These are phyloP conservation scores for Camponotus floridanus DNA, from an alignment of 1,140 invertebrate species.

Conservation along the genomic window DNA sequence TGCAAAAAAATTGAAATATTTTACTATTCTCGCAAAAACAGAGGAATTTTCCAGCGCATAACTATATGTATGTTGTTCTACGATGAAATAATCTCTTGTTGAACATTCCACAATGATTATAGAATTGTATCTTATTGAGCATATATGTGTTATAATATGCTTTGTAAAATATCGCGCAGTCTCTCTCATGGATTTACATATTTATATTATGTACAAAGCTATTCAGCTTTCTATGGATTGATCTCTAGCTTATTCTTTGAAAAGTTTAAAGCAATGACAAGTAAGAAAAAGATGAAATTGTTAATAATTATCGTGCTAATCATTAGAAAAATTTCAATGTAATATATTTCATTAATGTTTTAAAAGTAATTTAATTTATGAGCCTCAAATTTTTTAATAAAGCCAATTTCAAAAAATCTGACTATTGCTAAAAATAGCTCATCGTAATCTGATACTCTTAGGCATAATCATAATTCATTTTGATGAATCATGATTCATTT, in stretches of 20 bases:
- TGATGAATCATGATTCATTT: slow-evolving; percentile 18
- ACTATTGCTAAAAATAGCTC: not conserved
- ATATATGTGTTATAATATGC: not conserved
- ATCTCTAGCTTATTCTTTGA: too few relatives aligned
- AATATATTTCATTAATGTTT: not conserved
- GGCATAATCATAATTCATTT: not conserved
- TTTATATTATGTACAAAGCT: not conserved
- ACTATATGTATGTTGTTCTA: not conserved
- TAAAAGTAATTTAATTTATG: slow-evolving; percentile 14
- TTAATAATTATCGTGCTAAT: not conserved
- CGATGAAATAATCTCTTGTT: slow-evolving; percentile 11
- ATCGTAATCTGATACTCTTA: not conserved
- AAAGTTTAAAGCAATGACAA: not conserved
- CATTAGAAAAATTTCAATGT: not conserved
- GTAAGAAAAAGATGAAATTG: not conserved
- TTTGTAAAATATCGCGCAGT: not conserved
- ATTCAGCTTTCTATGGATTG: not conserved
- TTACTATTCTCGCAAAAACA: not conserved
- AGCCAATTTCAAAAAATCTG: not conserved
- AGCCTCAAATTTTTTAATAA: not conserved
- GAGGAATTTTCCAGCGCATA: not conserved
- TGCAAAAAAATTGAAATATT: not conserved
- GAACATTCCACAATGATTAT: slow-evolving; percentile 16
- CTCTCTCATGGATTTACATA: not conserved
- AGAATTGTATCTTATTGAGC: not conserved